Percentiles rank a stretch among this genome's conserved stretches.
These are phyloP conservation scores for Helostoma temminkii DNA, from an alignment of 2,797 vertebrate species.

Conservation along the genomic window DNA sequence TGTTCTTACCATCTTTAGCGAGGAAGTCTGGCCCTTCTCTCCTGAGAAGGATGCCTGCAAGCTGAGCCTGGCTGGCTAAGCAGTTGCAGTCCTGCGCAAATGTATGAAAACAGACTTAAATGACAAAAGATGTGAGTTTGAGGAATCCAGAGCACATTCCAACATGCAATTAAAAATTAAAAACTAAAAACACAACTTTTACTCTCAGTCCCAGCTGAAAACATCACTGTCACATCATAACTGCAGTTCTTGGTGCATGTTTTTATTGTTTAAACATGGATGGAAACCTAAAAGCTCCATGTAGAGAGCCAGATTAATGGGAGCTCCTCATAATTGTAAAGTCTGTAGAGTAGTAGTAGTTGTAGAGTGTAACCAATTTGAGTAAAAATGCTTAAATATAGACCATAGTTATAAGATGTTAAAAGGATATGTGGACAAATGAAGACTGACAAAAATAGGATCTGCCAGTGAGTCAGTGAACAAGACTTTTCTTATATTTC, in stretches of 20 bases:
- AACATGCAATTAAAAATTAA: too few species aligned
- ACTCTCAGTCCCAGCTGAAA: not conserved
- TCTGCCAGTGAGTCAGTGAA: slow-evolving; percentile 1
- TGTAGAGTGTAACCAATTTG: not conserved
- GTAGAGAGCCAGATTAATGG: not conserved
- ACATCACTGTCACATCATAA: not conserved
- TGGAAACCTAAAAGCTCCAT: not conserved
- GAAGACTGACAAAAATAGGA: not conserved
- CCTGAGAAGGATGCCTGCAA: slow-evolving; percentile 89
- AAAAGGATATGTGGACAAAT: not conserved
- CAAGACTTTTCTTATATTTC: not conserved
- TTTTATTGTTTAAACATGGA: not conserved
- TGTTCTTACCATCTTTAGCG: slow-evolving; percentile 88
- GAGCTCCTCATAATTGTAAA: not conserved
- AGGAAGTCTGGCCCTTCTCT: slow-evolving; percentile 94
- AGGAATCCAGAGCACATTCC: too few species aligned
- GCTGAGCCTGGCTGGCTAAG: slow-evolving; percentile 92
- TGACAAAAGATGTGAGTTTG: too few species aligned
- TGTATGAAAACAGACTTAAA: not conserved
- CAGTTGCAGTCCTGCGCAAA: slow-evolving; percentile 89
- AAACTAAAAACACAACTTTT: not conserved
- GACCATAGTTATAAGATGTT: not conserved
- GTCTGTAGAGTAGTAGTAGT: too few species aligned
- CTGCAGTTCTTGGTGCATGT: not conserved
- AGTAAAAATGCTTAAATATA: not conserved